Evolutionary conservation across 2,113 vertebrate species (phyloP), one percentile per base, ranked within the genome.

Genomic region (Hiodon tergisus): DNA sequence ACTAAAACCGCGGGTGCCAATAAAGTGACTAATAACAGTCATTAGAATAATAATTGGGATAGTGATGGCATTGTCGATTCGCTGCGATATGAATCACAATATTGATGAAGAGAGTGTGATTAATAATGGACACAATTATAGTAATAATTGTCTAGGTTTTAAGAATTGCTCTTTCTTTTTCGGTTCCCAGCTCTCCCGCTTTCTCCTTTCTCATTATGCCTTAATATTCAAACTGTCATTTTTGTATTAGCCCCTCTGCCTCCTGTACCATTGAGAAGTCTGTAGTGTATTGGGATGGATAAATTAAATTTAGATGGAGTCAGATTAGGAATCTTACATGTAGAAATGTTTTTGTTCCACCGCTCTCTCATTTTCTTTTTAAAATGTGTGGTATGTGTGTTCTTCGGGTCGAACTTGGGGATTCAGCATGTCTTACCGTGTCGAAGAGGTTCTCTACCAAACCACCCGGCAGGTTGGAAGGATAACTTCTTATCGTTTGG

Each of bases 31-130:
- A 90, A 91, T 92, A 87, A 87, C 83, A 85, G 86, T 86, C 83
- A 88, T 91, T 89, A 90, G 81, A 85, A 86, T 85, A 87, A 86
- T 89, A 89, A 90, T 89, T 86, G 84, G 81, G 81, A 86, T 80
- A 79, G 80, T 59, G 60, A 80, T 85, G 85, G 81, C 85, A 78
- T 77, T 73, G 80, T 79, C 79, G 82, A 86, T 87, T 85, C 71
- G 81, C 57, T 83, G 7, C 61, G 84, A 89, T 89, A 89, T 89
- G 85, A 90, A 88, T 91, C 88, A 88, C 86, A 88, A 89, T 88
- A 89, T 87, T 90, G 88, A 90, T 86, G 87, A 58, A 78, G 79
- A 82, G 82, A 83, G 87, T 84, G 72, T 81, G 81, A 86, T 82
- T 84, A 83, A 85, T 86, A 90, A 88, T 88, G 84, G 83, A 79